Percentiles rank a stretch among this genome's conserved stretches.
Conservation (phyloP, 2,888 invertebrate genomes). For the Cerastis leucographa region DNA sequence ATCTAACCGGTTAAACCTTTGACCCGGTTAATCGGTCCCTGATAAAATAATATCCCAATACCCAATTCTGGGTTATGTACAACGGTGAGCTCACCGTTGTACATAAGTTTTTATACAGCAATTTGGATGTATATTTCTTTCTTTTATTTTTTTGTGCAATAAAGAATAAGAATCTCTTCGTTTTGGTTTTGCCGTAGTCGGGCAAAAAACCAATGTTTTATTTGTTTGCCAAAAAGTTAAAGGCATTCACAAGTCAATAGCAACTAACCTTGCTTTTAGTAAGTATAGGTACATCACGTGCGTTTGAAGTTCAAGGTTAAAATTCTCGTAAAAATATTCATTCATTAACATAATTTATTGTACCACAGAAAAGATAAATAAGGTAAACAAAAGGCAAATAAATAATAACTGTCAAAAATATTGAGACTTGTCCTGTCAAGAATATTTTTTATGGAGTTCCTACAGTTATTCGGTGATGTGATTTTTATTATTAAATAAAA, state of each 20-base stretch:
- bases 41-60: neutral
- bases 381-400: neutral
- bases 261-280: neutral
- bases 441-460: slow-evolving; percentile 9
- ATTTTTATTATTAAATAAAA: neutral
- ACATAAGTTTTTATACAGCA: no score
- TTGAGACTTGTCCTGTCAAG: slow-evolving; percentile 24
- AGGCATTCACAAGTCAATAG: neutral
- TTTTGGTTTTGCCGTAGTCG: neutral
- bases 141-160: no score
- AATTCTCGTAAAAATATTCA: slow-evolving; percentile 31
- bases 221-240: neutral
- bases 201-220: neutral
- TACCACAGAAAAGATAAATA: neutral
- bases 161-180: no score
- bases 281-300: neutral
- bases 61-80: no score
- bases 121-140: no score
- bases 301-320: slow-evolving; percentile 31
- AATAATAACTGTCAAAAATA: slow-evolving; percentile 14
- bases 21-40: neutral
- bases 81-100: no score
- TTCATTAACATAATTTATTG: slow-evolving; percentile 3
- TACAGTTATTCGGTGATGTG: neutral
- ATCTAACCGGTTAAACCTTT: neutral